A percentile compares a stretch with the other conserved stretches of the same genome.
phyloP scores from a whole-genome alignment of 2,888 invertebrate genomes.

The Steinernema scapterisci region DNA sequence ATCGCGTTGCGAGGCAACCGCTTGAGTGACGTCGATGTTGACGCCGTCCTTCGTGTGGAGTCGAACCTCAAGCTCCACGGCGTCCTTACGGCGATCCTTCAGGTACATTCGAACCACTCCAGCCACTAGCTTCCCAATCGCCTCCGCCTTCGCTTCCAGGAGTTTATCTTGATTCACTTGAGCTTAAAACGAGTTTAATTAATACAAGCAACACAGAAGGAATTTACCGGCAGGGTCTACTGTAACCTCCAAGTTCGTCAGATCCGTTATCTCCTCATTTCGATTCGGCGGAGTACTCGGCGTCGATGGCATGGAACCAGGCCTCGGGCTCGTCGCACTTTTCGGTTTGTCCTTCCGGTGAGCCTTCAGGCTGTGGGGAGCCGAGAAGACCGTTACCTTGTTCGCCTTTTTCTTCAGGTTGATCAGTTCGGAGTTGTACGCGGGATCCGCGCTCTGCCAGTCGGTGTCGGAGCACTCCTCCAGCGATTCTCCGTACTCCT shows the following conservation, averaged over 20 bases:
- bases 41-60: slow-evolving; percentile 32
- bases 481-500: slow-evolving; percentile 43
- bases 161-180: neutral
- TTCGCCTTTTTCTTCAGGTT: slow-evolving; percentile 55
- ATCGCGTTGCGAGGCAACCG: neutral
- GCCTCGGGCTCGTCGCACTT: neutral
- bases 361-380: slow-evolving; percentile 3
- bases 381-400: slow-evolving; percentile 48
- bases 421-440: slow-evolving; percentile 50
- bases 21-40: slow-evolving; percentile 5
- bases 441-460: slow-evolving; percentile 49
- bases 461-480: slow-evolving; percentile 46
- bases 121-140: slow-evolving; percentile 35
- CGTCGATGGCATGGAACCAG: neutral
- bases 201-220: too few relatives aligned
- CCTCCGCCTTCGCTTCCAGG: slow-evolving; percentile 24
- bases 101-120: slow-evolving; percentile 35
- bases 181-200: neutral
- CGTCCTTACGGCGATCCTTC: slow-evolving; percentile 33
- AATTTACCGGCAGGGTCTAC: slow-evolving; percentile 1
- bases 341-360: neutral
- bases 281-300: neutral
- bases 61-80: slow-evolving; percentile 32
- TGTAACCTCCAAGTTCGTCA: neutral
- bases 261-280: neutral